Evolutionary conservation across 2,888 invertebrate species (phyloP).

Genomic region (Andrena bicolor): DNA sequence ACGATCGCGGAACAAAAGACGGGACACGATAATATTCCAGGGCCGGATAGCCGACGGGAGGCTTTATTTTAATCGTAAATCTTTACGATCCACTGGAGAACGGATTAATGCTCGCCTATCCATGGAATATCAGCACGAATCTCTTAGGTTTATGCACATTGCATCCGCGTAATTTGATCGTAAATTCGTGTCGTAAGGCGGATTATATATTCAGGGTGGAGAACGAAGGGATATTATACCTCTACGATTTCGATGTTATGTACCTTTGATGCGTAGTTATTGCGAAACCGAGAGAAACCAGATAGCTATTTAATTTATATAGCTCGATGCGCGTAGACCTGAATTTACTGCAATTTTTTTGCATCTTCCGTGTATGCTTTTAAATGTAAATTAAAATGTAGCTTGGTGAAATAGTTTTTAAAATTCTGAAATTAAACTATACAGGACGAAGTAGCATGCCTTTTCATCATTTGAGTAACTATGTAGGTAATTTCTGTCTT

Average conservation of each 20-base stretch:
- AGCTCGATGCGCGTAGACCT: too few species aligned
- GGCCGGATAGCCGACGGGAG: not conserved
- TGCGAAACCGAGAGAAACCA: not conserved
- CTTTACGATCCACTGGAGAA: slow-evolving; percentile 33
- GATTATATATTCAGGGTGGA: slow-evolving; percentile 12
- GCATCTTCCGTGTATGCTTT: too few species aligned
- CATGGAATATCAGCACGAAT: not conserved
- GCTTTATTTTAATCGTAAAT: slow-evolving; percentile 48
- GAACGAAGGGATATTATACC: not conserved
- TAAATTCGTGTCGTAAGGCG: slow-evolving; percentile 19
- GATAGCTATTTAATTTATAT: too few species aligned
- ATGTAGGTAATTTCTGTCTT: too few species aligned
- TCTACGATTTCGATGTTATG: not conserved
- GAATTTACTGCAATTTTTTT: too few species aligned
- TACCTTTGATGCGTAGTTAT: not conserved
- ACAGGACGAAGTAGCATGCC: too few species aligned
- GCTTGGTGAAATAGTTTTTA: too few species aligned
- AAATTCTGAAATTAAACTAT: too few species aligned
- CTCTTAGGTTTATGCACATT: slow-evolving; percentile 33
- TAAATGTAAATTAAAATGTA: too few species aligned
- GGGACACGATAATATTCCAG: not conserved
- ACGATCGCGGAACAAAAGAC: slow-evolving; percentile 10
- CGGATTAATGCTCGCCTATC: slow-evolving; percentile 28
- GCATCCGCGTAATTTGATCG: slow-evolving; percentile 19
- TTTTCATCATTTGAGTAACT: too few species aligned